Conservation (phyloP, 2,888 invertebrate genomes). For the Phania funesta region DNA sequence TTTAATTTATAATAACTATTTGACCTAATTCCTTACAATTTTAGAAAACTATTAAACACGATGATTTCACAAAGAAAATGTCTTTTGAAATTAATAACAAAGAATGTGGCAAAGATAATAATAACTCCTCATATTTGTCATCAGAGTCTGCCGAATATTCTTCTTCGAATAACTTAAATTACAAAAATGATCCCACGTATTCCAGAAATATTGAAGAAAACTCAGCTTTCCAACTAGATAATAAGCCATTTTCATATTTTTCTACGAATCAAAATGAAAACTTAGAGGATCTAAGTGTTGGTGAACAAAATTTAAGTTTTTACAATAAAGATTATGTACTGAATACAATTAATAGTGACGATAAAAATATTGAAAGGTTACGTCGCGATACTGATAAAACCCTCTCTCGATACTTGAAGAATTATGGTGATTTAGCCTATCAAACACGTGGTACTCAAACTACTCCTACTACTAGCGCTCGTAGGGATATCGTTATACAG, state of each 20-base stretch:
- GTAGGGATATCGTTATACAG: slow-evolving; percentile 75
- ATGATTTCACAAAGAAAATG: slow-evolving; percentile 2
- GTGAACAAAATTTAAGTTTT: slow-evolving; percentile 67
- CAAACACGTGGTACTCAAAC: slow-evolving; percentile 76
- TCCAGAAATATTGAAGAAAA: slow-evolving; percentile 76
- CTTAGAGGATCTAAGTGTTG: slow-evolving; percentile 46
- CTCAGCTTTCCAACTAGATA: slow-evolving; percentile 75
- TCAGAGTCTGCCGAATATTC: slow-evolving; percentile 18
- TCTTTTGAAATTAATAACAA: slow-evolving; percentile 30
- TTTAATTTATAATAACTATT: not conserved
- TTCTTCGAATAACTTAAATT: slow-evolving; percentile 47
- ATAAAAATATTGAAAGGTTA: slow-evolving; percentile 73
- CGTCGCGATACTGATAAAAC: slow-evolving; percentile 75
- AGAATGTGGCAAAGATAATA: slow-evolving; percentile 44
- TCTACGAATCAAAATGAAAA: slow-evolving; percentile 15
- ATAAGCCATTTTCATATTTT: slow-evolving; percentile 38
- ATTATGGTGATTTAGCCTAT: slow-evolving; percentile 76
- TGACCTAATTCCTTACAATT: not conserved
- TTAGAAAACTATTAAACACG: slow-evolving; percentile 5
- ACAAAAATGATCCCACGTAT: slow-evolving; percentile 67
- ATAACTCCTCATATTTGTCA: slow-evolving; percentile 36
- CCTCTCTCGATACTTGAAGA: slow-evolving; percentile 76
- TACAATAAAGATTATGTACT: slow-evolving; percentile 69
- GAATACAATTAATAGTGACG: slow-evolving; percentile 68
- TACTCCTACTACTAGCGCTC: slow-evolving; percentile 71